Evolutionary conservation across 2,113 vertebrate genomes (phyloP).

Genomic region (Hemiscyllium ocellatum): DNA sequence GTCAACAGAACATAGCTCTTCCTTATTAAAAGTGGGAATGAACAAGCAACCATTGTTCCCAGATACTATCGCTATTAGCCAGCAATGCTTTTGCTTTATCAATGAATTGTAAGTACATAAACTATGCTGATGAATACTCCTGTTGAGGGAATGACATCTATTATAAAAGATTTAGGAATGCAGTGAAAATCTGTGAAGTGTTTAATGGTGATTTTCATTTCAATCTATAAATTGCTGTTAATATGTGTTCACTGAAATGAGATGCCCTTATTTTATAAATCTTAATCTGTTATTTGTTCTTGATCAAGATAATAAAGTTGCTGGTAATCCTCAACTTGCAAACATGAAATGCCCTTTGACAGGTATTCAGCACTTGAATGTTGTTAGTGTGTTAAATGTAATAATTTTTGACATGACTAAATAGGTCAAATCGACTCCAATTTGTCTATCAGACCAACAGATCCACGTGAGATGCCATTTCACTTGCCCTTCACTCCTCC

Average conservation of each 20-base stretch:
- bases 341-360: neutral
- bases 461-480: no score
- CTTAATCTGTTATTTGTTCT: neutral
- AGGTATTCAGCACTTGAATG: neutral
- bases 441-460: no score
- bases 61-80: neutral
- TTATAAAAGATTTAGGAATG: neutral
- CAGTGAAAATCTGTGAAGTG: neutral
- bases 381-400: neutral
- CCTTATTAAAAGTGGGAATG: neutral
- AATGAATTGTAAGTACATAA: neutral
- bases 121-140: neutral
- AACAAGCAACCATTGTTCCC: neutral
- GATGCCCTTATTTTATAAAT: neutral
- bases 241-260: neutral
- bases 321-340: neutral
- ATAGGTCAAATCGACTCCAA: neutral
- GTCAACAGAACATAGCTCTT: neutral
- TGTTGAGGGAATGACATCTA: neutral
- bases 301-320: neutral
- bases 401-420: neutral
- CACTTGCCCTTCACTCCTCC: no score
- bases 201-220: neutral
- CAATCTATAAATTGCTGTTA: neutral
- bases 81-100: neutral